These are phyloP conservation scores for Andrena haemorrhoa DNA, from an alignment of 2,888 invertebrate genomes.

Conservation along the genomic window DNA sequence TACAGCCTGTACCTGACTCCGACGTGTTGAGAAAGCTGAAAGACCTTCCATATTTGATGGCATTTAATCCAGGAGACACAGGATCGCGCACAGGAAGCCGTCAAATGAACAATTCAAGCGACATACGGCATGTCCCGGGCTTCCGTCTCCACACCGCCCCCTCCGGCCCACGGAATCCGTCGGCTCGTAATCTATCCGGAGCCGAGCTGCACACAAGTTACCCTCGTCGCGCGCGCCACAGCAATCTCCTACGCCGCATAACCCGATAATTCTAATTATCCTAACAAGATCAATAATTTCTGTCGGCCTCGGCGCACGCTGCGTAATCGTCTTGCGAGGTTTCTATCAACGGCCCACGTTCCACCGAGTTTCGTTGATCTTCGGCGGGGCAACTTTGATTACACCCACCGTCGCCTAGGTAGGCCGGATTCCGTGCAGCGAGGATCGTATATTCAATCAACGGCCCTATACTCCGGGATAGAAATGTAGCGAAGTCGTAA, in stretches of 20 bases:
- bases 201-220: constrained; percentile 71
- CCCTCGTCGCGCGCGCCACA: constrained; percentile 53
- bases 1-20: background rate
- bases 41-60: constrained; percentile 38
- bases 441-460: constrained; percentile 48
- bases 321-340: constrained; percentile 47
- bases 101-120: constrained; percentile 66
- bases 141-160: constrained; percentile 40
- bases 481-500: too few relatives aligned
- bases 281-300: constrained; percentile 80
- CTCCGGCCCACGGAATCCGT: constrained; percentile 30
- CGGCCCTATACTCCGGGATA: background rate
- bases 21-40: constrained; percentile 30
- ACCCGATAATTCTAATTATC: constrained; percentile 80
- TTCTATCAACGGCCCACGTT: constrained; percentile 30
- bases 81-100: constrained; percentile 10
- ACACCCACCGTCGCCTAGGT: background rate
- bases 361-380: constrained; percentile 11
- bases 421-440: constrained; percentile 24
- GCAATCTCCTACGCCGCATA: constrained; percentile 76
- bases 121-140: constrained; percentile 44
- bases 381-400: constrained; percentile 25
- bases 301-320: constrained; percentile 32
- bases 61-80: constrained; percentile 27
- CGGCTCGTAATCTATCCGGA: constrained; percentile 70